phyloP scores from a whole-genome alignment of 2,113 vertebrate genomes.

The Etheostoma cragini region DNA sequence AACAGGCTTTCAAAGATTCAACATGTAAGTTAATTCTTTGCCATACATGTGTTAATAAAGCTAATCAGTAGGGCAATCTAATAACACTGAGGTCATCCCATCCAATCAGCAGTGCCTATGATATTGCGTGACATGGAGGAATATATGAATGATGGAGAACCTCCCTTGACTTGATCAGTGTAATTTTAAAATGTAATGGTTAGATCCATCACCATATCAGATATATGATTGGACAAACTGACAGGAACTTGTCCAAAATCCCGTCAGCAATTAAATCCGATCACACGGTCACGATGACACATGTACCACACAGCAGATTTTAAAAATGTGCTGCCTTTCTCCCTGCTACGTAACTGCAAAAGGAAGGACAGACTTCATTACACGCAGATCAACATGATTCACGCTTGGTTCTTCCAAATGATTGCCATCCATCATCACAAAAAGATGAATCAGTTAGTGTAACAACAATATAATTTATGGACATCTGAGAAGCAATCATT shows the following conservation, averaged over 20 bases:
- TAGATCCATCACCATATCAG: conserved; percentile 25
- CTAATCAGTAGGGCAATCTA: conserved; percentile 21
- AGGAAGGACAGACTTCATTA: conserved; percentile 15
- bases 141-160: conserved; percentile 18
- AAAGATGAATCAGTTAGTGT: conserved; percentile 4
- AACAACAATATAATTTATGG: conserved; percentile 7
- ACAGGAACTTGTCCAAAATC: neutral
- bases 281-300: neutral
- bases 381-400: neutral
- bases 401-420: conserved; percentile 16
- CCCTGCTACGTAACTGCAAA: conserved; percentile 5
- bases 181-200: conserved; percentile 18
- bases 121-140: neutral
- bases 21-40: neutral
- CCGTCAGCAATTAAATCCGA: neutral
- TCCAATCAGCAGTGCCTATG: conserved; percentile 18
- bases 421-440: conserved; percentile 27
- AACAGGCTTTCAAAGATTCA: neutral
- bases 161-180: conserved; percentile 18
- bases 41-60: neutral
- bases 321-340: neutral
- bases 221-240: conserved; percentile 4
- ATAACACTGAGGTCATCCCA: conserved; percentile 6
- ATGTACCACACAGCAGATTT: neutral
- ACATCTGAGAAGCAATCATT: conserved; percentile 8